These are phyloP conservation scores for Zapornia atra DNA, from an alignment of 2,113 vertebrate species.

Conservation along the genomic window DNA sequence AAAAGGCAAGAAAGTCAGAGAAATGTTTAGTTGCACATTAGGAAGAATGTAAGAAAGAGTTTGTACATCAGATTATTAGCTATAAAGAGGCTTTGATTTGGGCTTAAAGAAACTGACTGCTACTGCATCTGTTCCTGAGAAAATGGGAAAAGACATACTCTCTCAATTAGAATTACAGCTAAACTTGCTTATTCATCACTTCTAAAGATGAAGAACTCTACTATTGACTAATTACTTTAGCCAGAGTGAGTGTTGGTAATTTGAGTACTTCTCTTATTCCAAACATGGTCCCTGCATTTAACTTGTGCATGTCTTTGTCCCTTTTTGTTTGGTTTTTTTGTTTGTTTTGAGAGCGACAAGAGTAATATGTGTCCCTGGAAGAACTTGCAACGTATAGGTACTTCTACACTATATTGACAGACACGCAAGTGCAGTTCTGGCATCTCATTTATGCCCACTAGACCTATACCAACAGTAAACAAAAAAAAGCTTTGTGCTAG, in stretches of 20 bases:
- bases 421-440: not conserved
- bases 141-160: not conserved
- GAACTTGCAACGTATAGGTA: not conserved
- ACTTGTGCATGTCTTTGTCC: not conserved
- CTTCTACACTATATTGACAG: not conserved
- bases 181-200: not conserved
- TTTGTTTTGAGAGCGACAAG: not conserved
- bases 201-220: not conserved
- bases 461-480: not conserved
- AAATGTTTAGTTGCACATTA: not conserved
- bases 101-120: not conserved
- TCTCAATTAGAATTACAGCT: not conserved
- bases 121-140: not conserved
- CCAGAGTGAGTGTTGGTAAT: not conserved
- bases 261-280: not conserved
- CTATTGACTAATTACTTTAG: not conserved
- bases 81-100: not conserved
- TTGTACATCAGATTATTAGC: not conserved
- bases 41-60: not conserved
- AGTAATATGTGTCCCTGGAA: not conserved
- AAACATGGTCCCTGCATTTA: not conserved
- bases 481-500: not conserved
- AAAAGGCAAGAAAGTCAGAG: not conserved
- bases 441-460: not conserved
- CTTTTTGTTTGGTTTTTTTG: too few relatives aligned